Conservation (phyloP, 2,113 vertebrate species). For the Lagopus muta region DNA sequence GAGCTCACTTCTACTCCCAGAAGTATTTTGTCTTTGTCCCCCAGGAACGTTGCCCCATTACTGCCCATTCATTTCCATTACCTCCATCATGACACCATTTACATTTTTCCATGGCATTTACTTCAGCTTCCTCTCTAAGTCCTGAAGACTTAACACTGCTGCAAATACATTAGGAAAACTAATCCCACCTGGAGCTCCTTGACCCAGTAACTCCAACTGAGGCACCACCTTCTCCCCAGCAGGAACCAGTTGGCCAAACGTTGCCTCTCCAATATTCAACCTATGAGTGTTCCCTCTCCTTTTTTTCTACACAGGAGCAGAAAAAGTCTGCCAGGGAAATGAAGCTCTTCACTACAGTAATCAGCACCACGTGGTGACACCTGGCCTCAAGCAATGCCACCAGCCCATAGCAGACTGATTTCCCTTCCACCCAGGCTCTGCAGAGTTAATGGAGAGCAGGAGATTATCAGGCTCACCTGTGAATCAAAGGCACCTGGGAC, state of each 20-base stretch:
- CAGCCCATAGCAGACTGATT: accelerated
- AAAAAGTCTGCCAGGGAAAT: neutral
- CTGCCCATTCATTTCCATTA: neutral
- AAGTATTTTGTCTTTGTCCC: slow-evolving; percentile 66
- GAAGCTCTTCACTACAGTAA: accelerated
- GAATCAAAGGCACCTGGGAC: accelerated
- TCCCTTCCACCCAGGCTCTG: accelerated
- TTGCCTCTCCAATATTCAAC: neutral
- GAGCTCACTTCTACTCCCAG: slow-evolving; percentile 72
- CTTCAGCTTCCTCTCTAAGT: neutral
- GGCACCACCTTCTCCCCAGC: neutral
- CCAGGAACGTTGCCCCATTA: slow-evolving; percentile 22
- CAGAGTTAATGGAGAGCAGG: neutral
- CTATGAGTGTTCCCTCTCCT: neutral
- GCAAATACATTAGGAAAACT: neutral
- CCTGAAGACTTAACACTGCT: neutral
- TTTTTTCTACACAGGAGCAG: neutral
- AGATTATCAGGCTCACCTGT: neutral
- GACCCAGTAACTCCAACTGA: neutral
- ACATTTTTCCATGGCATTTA: neutral
- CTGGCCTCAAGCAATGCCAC: neutral
- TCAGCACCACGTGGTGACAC: neutral
- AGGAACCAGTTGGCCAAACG: neutral
- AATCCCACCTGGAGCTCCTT: neutral
- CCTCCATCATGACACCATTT: neutral